Percentiles rank a stretch among this genome's conserved stretches.
Conservation (phyloP, 2,888 invertebrate species). For the Perithous albicinctus region DNA sequence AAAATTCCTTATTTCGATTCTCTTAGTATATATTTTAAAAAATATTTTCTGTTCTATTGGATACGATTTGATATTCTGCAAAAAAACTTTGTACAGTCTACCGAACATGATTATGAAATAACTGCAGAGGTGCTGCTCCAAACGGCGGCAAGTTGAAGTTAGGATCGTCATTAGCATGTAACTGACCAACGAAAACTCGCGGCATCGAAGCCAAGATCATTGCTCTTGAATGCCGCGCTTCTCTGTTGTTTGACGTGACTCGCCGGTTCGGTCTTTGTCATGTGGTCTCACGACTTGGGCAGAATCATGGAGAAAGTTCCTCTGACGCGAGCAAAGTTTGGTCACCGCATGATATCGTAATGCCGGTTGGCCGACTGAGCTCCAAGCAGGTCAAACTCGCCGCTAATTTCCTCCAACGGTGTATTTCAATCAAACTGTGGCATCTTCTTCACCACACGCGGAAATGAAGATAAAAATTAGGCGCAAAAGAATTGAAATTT, state of each 20-base stretch:
- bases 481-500: too few relatives aligned
- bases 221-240: slow-evolving; percentile 14
- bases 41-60: too few relatives aligned
- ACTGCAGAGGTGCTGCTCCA: neutral
- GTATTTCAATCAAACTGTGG: neutral
- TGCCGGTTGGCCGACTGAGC: slow-evolving; percentile 43
- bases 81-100: too few relatives aligned
- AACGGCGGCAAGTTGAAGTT: neutral
- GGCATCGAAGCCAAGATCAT: slow-evolving; percentile 57
- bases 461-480: neutral
- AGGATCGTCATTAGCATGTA: slow-evolving; percentile 11
- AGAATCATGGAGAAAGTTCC: slow-evolving; percentile 38
- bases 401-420: slow-evolving; percentile 29
- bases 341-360: slow-evolving; percentile 43
- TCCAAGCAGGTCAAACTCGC: neutral
- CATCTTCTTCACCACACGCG: neutral
- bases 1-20: too few relatives aligned
- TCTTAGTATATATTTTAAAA: too few relatives aligned
- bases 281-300: neutral
- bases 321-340: slow-evolving; percentile 6
- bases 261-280: neutral
- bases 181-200: slow-evolving; percentile 65
- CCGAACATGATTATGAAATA: neutral
- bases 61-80: too few relatives aligned
- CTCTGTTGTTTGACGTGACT: neutral